phyloP scores from a whole-genome alignment of 2,888 invertebrate species.

The Stegophylla sp. region DNA sequence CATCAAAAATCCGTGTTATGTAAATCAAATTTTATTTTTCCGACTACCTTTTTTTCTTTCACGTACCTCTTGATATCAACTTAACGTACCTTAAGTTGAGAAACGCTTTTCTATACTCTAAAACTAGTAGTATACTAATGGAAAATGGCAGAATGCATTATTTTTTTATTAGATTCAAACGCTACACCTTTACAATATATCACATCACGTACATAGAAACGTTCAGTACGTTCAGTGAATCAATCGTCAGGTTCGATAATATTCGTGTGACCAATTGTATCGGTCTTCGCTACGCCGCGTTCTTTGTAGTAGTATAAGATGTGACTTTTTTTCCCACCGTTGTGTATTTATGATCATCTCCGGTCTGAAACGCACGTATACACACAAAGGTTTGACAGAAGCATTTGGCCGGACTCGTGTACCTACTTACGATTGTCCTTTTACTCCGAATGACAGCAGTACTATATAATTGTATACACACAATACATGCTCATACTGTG shows the following conservation, averaged over 20 bases:
- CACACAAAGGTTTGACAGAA: constrained; percentile 54
- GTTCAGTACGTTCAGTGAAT: background rate
- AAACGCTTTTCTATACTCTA: too few species aligned
- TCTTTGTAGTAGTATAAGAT: background rate
- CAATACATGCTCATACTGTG: background rate
- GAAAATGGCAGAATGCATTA: too few species aligned
- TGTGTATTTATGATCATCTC: constrained; percentile 36
- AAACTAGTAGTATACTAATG: too few species aligned
- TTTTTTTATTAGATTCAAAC: too few species aligned
- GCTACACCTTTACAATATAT: too few species aligned
- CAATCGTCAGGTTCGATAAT: background rate
- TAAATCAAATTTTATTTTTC: too few species aligned
- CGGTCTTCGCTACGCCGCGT: constrained; percentile 28
- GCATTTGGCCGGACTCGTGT: constrained; percentile 54
- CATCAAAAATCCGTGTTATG: too few species aligned
- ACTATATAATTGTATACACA: background rate
- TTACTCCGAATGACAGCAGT: constrained; percentile 34
- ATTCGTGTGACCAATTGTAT: constrained; percentile 45
- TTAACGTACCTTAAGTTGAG: too few species aligned
- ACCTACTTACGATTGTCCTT: constrained; percentile 21
- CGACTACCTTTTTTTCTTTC: too few species aligned
- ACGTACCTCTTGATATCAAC: too few species aligned
- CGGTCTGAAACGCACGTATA: background rate
- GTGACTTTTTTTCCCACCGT: constrained; percentile 39
- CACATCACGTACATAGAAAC: background rate